These are phyloP conservation scores for Neoarius graeffei DNA, from an alignment of 2,113 vertebrate species.

Conservation along the genomic window DNA sequence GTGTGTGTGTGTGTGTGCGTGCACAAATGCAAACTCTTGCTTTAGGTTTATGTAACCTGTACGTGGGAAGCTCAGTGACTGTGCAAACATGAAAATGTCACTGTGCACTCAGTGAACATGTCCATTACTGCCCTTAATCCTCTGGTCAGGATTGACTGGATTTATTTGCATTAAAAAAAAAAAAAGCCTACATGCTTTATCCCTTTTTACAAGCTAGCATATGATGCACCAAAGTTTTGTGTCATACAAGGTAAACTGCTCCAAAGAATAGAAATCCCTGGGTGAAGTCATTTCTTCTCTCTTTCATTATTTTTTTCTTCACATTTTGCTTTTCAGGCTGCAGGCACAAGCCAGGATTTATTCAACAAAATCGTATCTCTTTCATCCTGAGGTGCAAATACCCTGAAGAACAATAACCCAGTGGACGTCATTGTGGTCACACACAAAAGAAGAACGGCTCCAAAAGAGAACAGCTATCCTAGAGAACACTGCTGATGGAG, in stretches of 20 bases:
- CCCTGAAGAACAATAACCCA: background rate
- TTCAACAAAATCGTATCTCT: background rate
- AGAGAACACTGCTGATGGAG: background rate
- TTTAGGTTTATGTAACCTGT: constrained; percentile 34
- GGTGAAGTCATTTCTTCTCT: background rate
- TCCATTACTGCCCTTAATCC: background rate
- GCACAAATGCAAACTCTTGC: background rate
- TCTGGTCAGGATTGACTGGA: background rate
- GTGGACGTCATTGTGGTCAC: background rate
- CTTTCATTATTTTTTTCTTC: background rate
- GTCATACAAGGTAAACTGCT: background rate
- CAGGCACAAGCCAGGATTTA: background rate
- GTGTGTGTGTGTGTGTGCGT: background rate
- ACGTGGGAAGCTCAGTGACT: constrained; percentile 9
- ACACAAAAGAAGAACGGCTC: background rate
- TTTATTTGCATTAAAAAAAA: background rate
- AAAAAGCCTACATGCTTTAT: no score
- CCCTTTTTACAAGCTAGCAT: background rate
- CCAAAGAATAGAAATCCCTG: background rate
- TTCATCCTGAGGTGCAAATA: constrained; percentile 1
- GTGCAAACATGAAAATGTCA: constrained; percentile 34
- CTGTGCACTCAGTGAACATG: background rate
- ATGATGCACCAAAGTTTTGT: background rate
- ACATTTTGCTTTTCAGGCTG: background rate
- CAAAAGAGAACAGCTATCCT: background rate